Conservation (phyloP, 2,888 invertebrate species). For the Chymomyza caudatula region DNA sequence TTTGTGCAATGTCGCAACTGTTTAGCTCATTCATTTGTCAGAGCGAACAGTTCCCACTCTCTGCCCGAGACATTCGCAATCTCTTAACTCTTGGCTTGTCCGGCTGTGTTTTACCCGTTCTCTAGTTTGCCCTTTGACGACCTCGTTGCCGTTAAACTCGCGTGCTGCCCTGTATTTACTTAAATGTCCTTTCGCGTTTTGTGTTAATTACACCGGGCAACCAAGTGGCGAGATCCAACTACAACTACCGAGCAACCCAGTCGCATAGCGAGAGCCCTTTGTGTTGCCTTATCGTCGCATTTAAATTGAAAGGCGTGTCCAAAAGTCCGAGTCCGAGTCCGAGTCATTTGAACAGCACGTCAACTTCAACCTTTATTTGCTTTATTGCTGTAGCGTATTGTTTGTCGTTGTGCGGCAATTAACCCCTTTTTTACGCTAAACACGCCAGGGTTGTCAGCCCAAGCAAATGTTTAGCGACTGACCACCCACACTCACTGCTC, state of each 20-base stretch:
- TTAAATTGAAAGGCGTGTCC: slow-evolving; percentile 69
- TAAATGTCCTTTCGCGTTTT: slow-evolving; percentile 62
- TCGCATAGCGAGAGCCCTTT: slow-evolving; percentile 11
- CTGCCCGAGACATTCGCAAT: not conserved
- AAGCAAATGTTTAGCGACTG: not conserved
- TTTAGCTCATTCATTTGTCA: slow-evolving; percentile 52
- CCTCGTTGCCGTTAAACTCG: slow-evolving; percentile 22
- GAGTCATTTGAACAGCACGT: slow-evolving; percentile 11
- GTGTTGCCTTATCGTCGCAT: slow-evolving; percentile 45
- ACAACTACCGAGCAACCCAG: too few species aligned
- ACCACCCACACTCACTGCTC: not conserved
- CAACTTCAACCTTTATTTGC: slow-evolving; percentile 31
- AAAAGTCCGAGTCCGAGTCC: slow-evolving; percentile 29
- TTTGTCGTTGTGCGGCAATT: slow-evolving; percentile 48
- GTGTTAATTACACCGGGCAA: slow-evolving; percentile 49
- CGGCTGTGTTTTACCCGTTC: slow-evolving; percentile 42
- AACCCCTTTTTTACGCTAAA: slow-evolving; percentile 53
- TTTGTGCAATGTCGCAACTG: slow-evolving; percentile 44
- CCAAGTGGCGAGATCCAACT: slow-evolving; percentile 12
- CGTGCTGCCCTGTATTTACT: slow-evolving; percentile 53
- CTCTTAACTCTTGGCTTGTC: slow-evolving; percentile 6
- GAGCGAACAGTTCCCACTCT: slow-evolving; percentile 4
- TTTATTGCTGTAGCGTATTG: slow-evolving; percentile 12
- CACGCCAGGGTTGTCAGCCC: slow-evolving; percentile 23
- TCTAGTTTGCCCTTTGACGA: slow-evolving; percentile 36